Evolutionary conservation across 2,113 vertebrate genomes (phyloP), one percentile per base, ranked within the genome.

Genomic region (Pelodiscus sinensis): DNA sequence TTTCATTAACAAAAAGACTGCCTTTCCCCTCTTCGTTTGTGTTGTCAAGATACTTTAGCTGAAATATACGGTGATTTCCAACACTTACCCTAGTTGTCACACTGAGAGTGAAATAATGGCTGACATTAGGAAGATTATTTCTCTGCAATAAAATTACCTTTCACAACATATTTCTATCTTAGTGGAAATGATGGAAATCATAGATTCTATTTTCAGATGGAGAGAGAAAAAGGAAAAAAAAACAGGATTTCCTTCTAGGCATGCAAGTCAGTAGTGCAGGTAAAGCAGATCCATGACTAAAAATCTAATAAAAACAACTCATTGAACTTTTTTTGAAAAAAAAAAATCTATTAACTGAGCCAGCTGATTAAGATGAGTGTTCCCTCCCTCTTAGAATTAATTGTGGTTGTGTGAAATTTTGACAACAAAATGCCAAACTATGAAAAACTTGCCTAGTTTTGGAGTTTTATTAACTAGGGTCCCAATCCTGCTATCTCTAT

Each of bases 51-150:
- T 96, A 97, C 95, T 97, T 97, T 97, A 94, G 89, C 91, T 96
- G 97, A 97, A 97, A 97, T 94, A 96, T 93, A 93, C 93, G 96
- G 95, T 92, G 95, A 97, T 97, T 97, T 97, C 94, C 96, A 94
- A 97, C 96, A 97, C 95, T 97, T 97, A 97, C 94, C 96, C 96
- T 95, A 96, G 96, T 97, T 97, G 97, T 97, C 97, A 97, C 96
- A 97, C 96, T 97, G 96, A 97, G 97, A 97, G 92, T 95, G 94
- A 97, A 97, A 97, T 97, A 97, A 97, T 96, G 97, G 97, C 94
- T 97, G 97, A 97, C 96, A 96, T 97, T 97, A 97, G 95, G 95
- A 97, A 97, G 96, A 97, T 96, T 97, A 97, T 97, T 97, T 97
- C 96, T 96, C 95, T 88, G 97, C 93, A 96, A 96, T 97, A 96